A percentile compares a stretch with the other conserved stretches of the same genome.
These are phyloP conservation scores for Acipenser transmontanus DNA, from an alignment of 2,797 vertebrate species.

Conservation along the genomic window DNA sequence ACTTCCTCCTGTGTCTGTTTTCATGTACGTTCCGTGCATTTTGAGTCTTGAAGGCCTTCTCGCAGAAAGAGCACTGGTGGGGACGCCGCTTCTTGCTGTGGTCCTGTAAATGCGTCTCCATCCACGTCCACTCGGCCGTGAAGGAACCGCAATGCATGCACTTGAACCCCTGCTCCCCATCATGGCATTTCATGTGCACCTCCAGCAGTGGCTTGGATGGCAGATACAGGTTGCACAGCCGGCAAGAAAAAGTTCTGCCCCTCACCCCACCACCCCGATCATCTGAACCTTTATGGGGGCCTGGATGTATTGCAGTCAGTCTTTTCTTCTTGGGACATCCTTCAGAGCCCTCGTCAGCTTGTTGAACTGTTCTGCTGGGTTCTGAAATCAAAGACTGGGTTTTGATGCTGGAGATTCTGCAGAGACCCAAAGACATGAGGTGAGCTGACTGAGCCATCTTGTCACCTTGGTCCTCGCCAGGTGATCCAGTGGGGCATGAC, in stretches of 20 bases:
- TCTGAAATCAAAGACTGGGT: constrained; percentile 9
- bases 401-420: constrained; percentile 42
- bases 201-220: constrained; percentile 25
- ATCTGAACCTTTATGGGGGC: constrained; percentile 19
- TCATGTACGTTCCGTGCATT: constrained; percentile 28
- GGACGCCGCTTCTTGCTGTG: constrained; percentile 24
- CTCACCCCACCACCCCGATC: constrained; percentile 13
- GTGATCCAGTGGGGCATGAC: constrained; percentile 22
- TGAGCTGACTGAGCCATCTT: constrained; percentile 53
- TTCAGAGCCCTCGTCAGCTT: constrained; percentile 13
- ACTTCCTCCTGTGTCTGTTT: constrained; percentile 22
- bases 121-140: constrained; percentile 36
- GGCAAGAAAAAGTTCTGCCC: constrained; percentile 24
- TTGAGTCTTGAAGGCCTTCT: constrained; percentile 28
- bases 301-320: constrained; percentile 2
- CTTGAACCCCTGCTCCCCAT: constrained; percentile 34
- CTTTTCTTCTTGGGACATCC: constrained; percentile 19
- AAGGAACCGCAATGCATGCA: constrained; percentile 39
- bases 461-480: constrained; percentile 42
- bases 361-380: neutral
- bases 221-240: constrained; percentile 17
- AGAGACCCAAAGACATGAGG: constrained; percentile 56
- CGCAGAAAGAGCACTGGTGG: constrained; percentile 24
- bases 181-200: constrained; percentile 30
- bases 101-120: constrained; percentile 47